Evolutionary conservation across 37 sponge, comb jelly and placozoan genomes (phyloP).

Genomic region (Chondrosia reniformis): DNA sequence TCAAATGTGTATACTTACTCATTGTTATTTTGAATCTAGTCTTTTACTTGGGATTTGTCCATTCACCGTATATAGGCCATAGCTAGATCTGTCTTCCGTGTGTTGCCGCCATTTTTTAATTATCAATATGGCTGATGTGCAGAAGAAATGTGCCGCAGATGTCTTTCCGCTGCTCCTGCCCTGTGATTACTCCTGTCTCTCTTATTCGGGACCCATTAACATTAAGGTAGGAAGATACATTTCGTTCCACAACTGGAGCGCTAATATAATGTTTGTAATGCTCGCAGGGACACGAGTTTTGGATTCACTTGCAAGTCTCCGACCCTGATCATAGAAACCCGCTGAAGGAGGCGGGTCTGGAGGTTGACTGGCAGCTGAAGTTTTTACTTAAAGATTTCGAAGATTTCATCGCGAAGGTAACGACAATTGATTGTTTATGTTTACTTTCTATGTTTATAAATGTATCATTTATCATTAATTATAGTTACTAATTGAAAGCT

Average conservation of each 20-base stretch:
- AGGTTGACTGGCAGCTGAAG: constrained; percentile 16
- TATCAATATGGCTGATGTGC: background rate
- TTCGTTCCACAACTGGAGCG: background rate
- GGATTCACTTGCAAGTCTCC: too few species aligned
- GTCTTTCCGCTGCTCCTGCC: constrained; percentile 9
- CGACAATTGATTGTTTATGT: background rate
- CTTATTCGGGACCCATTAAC: background rate
- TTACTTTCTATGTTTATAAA: background rate
- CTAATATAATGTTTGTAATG: background rate
- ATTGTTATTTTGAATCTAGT: too few species aligned
- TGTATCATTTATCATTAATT: background rate
- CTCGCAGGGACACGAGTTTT: background rate
- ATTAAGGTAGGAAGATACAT: background rate
- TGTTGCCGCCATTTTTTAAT: background rate
- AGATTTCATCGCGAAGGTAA: background rate
- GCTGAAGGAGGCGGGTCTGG: background rate
- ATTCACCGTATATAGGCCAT: too few species aligned
- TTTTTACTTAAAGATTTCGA: constrained; percentile 8
- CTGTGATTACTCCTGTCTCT: background rate
- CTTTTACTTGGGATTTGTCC: too few species aligned
- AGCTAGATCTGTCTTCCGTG: too few species aligned
- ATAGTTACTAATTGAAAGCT: background rate
- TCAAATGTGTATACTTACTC: too few species aligned
- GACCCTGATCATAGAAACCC: too few species aligned
- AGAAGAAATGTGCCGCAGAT: background rate